Conservation (phyloP, 2,113 vertebrate species). For the Xenus cinereus region DNA sequence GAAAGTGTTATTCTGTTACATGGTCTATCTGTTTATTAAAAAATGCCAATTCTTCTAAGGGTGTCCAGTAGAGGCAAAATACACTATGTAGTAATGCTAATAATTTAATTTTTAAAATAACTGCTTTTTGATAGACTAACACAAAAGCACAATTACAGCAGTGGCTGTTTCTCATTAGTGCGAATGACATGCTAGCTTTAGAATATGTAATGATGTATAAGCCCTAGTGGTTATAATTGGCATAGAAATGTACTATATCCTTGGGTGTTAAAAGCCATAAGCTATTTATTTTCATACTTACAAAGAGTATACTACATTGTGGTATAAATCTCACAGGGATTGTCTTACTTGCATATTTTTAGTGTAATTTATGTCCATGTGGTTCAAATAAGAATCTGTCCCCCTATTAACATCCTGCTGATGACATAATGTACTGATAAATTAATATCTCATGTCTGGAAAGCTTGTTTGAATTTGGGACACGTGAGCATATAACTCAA, state of each 20-base stretch:
- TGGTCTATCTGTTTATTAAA: background rate
- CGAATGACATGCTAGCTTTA: background rate
- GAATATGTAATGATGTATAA: conserved; percentile 19
- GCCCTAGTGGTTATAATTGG: background rate
- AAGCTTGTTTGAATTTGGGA: background rate
- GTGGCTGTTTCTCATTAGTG: conserved; percentile 21
- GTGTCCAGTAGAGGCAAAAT: background rate
- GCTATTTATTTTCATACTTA: conserved; percentile 48
- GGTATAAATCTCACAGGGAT: background rate
- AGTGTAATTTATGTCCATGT: background rate
- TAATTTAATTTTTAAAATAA: conserved; percentile 23
- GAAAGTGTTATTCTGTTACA: background rate
- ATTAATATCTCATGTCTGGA: background rate
- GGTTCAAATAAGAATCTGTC: background rate
- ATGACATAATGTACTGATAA: background rate
- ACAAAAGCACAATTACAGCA: background rate
- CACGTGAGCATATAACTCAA: background rate
- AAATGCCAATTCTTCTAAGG: background rate
- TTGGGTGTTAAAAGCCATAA: conserved; percentile 45
- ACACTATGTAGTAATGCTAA: background rate
- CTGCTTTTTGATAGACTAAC: background rate
- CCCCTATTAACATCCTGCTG: background rate
- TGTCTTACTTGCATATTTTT: background rate
- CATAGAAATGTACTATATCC: conserved; percentile 19
- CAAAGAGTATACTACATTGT: background rate